These are phyloP conservation scores for Ciconia stormi DNA, from an alignment of 2,113 vertebrate species.

Conservation along the genomic window DNA sequence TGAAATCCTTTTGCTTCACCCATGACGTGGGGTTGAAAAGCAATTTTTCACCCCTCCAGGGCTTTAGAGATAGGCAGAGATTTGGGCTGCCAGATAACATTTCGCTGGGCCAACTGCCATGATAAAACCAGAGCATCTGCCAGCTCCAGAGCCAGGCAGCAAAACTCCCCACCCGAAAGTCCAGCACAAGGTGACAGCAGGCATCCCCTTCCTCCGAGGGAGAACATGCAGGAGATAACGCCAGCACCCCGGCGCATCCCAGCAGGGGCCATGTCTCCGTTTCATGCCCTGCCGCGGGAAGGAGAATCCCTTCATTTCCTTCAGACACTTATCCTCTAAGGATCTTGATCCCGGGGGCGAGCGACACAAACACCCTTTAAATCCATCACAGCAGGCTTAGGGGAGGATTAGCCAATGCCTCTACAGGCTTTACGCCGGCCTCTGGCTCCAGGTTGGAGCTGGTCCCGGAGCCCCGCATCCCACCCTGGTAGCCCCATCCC, in stretches of 20 bases:
- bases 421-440: not conserved
- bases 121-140: not conserved
- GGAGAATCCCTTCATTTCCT: conserved; percentile 39
- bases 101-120: not conserved
- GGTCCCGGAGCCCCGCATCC: rapidly evolving
- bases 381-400: not conserved
- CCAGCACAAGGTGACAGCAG: rapidly evolving
- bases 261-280: not conserved
- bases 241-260: not conserved
- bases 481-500: not conserved
- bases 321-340: not conserved
- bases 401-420: conserved; percentile 26
- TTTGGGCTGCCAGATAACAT: not conserved
- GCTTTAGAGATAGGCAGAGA: not conserved
- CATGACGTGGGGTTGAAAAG: not conserved
- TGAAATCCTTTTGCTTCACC: not conserved
- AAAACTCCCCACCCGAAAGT: not conserved
- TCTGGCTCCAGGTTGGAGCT: not conserved
- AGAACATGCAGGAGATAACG: not conserved
- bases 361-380: conserved; percentile 27
- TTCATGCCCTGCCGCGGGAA: not conserved
- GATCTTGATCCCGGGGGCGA: not conserved
- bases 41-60: not conserved
- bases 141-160: not conserved
- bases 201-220: not conserved